Conservation (phyloP, 1,140 invertebrate genomes). For the Bradysia coprophila region DNA sequence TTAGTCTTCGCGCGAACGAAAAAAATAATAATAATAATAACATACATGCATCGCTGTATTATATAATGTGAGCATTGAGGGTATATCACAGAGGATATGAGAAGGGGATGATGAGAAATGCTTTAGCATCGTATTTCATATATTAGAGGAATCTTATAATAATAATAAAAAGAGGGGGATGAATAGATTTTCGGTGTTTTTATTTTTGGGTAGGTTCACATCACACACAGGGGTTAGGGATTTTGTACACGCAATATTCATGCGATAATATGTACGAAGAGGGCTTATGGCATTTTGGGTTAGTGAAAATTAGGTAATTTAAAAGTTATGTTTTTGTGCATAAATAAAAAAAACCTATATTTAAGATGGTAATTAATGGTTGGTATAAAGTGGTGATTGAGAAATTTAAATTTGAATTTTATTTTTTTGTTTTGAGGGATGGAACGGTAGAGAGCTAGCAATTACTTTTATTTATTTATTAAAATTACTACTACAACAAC, state of each 20-base stretch:
- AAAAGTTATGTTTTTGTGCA: background rate
- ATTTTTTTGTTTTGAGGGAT: background rate
- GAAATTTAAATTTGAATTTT: conserved; percentile 1
- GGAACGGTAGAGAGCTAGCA: background rate
- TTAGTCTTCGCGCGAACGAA: conserved; percentile 5
- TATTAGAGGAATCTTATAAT: conserved; percentile 3
- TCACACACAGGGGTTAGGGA: background rate
- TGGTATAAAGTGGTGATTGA: background rate
- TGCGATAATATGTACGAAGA: background rate
- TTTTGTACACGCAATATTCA: background rate
- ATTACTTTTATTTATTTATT: background rate
- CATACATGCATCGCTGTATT: background rate
- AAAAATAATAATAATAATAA: conserved; percentile 3
- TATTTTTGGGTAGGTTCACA: background rate
- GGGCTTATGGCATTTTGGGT: background rate
- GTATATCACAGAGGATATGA: too few species aligned
- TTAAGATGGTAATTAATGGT: conserved; percentile 2
- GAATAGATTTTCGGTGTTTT: background rate
- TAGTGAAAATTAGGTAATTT: conserved; percentile 3
- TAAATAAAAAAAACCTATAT: background rate
- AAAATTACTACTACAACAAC: background rate
- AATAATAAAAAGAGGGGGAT: background rate
- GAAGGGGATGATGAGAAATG: conserved; percentile 1
- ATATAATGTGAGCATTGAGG: background rate
- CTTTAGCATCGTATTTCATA: conserved; percentile 5